phyloP scores from a whole-genome alignment of 2,797 vertebrate genomes.

The Picus viridis region DNA sequence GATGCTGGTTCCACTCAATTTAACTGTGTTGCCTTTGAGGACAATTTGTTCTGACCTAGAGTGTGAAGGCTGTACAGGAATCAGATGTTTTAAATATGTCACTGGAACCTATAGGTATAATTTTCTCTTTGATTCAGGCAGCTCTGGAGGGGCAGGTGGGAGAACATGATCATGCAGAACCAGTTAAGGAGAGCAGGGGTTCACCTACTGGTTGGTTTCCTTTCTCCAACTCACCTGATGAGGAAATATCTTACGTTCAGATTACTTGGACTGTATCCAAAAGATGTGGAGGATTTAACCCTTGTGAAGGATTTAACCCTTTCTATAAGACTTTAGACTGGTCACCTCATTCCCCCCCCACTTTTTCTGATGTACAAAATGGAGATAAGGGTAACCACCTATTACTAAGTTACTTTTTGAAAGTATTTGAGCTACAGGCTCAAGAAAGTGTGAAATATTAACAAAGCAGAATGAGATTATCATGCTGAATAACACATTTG shows the following conservation, averaged over 20 bases:
- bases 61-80: constrained; percentile 17
- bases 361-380: not conserved
- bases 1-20: constrained; percentile 67
- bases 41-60: constrained; percentile 51
- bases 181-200: not conserved
- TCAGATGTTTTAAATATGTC: constrained; percentile 44
- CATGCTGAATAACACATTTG: not conserved
- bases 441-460: not conserved
- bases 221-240: not conserved
- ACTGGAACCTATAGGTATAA: constrained; percentile 10
- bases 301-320: not conserved
- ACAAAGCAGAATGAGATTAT: not conserved
- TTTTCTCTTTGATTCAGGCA: constrained; percentile 27
- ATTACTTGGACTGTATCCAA: not conserved
- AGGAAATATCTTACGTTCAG: not conserved
- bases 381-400: not conserved
- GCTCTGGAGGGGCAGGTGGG: not conserved
- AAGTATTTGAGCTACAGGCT: not conserved
- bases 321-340: not conserved
- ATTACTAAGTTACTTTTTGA: not conserved
- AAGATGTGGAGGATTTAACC: not conserved
- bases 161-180: not conserved
- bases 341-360: not conserved
- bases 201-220: not conserved
- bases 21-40: constrained; percentile 55